These are phyloP conservation scores for Polypedilum pembai DNA, from an alignment of 1,140 invertebrate genomes.

Conservation along the genomic window DNA sequence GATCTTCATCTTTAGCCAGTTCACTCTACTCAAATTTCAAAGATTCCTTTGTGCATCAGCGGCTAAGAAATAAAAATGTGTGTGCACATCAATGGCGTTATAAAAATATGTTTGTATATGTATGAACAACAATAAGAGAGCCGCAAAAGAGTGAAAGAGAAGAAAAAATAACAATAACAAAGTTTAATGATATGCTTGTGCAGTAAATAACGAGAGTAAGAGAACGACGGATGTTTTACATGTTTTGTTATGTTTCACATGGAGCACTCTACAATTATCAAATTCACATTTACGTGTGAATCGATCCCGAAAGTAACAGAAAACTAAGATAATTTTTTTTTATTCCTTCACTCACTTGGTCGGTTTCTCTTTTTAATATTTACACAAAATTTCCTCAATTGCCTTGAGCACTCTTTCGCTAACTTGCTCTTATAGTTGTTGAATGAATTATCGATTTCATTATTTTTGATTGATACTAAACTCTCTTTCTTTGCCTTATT, in stretches of 20 bases:
- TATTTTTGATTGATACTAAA: too few species aligned
- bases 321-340: too few species aligned
- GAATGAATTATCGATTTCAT: too few species aligned
- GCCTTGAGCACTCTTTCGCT: too few species aligned
- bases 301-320: neutral
- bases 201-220: neutral
- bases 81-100: neutral
- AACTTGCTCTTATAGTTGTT: too few species aligned
- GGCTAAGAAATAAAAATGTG: neutral
- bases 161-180: neutral
- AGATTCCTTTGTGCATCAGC: too few species aligned
- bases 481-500: too few species aligned
- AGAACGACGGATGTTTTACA: neutral
- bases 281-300: slow-evolving; percentile 18
- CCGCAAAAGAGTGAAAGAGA: neutral
- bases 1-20: too few species aligned
- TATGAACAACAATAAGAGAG: neutral
- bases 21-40: too few species aligned
- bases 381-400: too few species aligned
- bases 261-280: neutral
- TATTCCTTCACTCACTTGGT: too few species aligned
- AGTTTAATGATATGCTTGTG: slow-evolving; percentile 13
- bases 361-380: too few species aligned
- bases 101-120: neutral
- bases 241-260: neutral